Evolutionary conservation across 2,113 vertebrate species (phyloP), one percentile per base, ranked within the genome.

Genomic region (Chloropsis hardwickii): DNA sequence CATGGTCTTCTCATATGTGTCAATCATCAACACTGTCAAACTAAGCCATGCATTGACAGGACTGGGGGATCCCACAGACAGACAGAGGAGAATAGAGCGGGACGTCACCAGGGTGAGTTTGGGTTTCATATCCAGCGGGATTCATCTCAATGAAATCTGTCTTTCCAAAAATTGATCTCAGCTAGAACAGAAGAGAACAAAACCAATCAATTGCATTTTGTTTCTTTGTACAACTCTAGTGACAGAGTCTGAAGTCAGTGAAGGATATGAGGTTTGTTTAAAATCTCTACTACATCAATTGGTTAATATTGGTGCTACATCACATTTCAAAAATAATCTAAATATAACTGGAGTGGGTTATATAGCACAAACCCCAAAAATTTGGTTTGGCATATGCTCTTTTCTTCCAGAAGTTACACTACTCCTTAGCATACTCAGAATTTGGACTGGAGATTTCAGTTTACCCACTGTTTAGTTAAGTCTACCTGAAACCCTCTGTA

Each of bases 21-120:
- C 98, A 6, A 98, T 98, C 60, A 98, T 98, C 94, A 99, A 98
- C 77, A 98, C 98, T 6, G 98, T 99, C 85, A 99, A 99, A 94
- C 97, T 95, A 89, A 98, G 98, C 14, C 99, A 98, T 23, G 95
- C 97, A 25, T 94, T 99, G 97, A 97, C 98, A 13, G 98, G 98
- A 13, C 94, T 97, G 23, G 82, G 97, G 11, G 98, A 98, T 90
- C 97, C 98, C 91, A 98, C 97, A 21, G 85, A 97, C 14, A 97
- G 98, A 42, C 98, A 99, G 97, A 98, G 98, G 89, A 98, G 97
- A 74, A 97, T 97, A 96, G 98, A 99, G 89, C 96, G 98, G 79
- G 98, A 98, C 0, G 97, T 98, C 71, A 99, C 98, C 29, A 97
- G 98, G 95, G 98, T 99, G 95, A 78, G 97, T 71, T 29, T 86